Conservation (phyloP, 2,888 invertebrate genomes). For the Drosophila macrospina region DNA sequence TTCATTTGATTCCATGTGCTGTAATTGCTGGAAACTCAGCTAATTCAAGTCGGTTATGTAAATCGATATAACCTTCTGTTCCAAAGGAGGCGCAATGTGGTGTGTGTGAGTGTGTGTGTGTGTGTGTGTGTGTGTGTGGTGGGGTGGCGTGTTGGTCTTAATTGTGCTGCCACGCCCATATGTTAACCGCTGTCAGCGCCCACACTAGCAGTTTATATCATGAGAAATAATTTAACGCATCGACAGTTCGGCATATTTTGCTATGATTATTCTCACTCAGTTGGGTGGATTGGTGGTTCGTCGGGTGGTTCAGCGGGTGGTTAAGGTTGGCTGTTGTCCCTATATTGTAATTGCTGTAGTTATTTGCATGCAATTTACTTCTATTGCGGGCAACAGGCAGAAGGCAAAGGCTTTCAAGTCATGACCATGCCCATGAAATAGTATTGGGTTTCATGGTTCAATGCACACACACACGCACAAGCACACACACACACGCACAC, state of each 20-base stretch:
- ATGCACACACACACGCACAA: constrained; percentile 15
- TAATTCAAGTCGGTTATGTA: neutral
- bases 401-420: neutral
- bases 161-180: constrained; percentile 6
- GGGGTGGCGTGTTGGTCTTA: neutral
- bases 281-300: neutral
- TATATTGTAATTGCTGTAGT: constrained; percentile 35
- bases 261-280: constrained; percentile 51
- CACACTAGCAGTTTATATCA: neutral
- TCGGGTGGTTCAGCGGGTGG: constrained; percentile 6
- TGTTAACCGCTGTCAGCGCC: constrained; percentile 11
- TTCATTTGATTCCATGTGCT: neutral
- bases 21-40: constrained; percentile 6
- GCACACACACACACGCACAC: neutral
- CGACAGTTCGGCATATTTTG: constrained; percentile 49
- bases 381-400: neutral
- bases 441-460: constrained; percentile 53
- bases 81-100: too few relatives aligned
- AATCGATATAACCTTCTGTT: constrained; percentile 2
- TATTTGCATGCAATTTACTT: constrained; percentile 31
- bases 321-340: constrained; percentile 9
- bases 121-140: too few relatives aligned
- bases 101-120: too few relatives aligned
- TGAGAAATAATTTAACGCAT: constrained; percentile 68
- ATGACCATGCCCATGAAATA: constrained; percentile 45